Evolutionary conservation across 2,113 vertebrate genomes (phyloP), one percentile per base, ranked within the genome.

Genomic region (Centrocercus urophasianus): DNA sequence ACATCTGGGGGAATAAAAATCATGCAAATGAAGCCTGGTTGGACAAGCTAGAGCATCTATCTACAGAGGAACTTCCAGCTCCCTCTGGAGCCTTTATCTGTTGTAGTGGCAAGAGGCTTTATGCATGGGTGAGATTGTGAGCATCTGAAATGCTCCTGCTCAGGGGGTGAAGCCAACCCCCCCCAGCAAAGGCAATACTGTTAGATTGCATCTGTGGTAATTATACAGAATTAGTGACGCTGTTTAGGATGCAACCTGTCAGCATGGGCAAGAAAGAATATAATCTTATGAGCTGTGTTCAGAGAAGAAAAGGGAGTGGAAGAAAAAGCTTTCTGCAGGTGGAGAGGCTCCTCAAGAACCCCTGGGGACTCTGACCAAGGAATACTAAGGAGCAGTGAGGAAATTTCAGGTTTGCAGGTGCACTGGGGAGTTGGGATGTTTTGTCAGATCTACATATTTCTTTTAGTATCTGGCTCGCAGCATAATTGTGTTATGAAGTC

Each of bases 391-490:
- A 77, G 43, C 0, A 1, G 83, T 56, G 50, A 77, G 50, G 88
- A 81, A 88, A 72, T 61, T 6, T 16, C 13, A 66, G 56, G 56
- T 61, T 75, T 74, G 88, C 93, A 93, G 95, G 92, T 96, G 96
- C 86, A 83, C 76, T 24, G 69, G 13, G 13, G 85, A 64, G 76
- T 52, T 59, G 0, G 42, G 76, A 43, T 73, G 67, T 83, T 90
- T 93, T 92, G 61, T 88, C 67, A 86, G 73, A 88, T 75, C 80
- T 90, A 76, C 90, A 78, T 90, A 81, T 88, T 95, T 96, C 90
- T 95, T 25, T 74, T 0, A 38, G 76, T 74, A 80, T 88, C 88
- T 95, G 93, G 86, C 95, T 96, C 0, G 40, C 86, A 96, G 90
- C 83, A 88, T 77, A 92, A 78, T 86, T 61, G 36, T 47, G 80